These are phyloP conservation scores for Cotesia typhae DNA, from an alignment of 1,140 invertebrate species.

Conservation along the genomic window DNA sequence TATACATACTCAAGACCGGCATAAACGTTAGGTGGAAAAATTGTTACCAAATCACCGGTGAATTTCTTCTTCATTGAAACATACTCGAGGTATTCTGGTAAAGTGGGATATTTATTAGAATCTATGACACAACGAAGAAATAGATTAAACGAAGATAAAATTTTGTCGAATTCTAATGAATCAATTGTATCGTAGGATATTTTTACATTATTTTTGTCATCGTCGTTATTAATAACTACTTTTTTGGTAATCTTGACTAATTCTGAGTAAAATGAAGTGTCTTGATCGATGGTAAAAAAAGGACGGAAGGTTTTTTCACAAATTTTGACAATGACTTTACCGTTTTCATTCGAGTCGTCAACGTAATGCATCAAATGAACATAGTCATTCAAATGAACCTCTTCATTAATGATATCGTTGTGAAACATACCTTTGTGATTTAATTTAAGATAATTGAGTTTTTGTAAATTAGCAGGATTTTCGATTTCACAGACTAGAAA, in stretches of 20 bases:
- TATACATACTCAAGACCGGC: neutral
- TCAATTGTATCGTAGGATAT: neutral
- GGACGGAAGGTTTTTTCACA: neutral
- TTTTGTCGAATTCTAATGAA: neutral
- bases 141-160: neutral
- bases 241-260: neutral
- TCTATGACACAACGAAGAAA: neutral
- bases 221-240: neutral
- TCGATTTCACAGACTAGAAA: neutral
- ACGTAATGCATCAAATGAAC: neutral
- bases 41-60: neutral
- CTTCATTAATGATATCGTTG: neutral
- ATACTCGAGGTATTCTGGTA: neutral
- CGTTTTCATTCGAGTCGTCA: neutral
- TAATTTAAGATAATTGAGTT: constrained; percentile 7
- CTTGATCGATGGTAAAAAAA: neutral
- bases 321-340: neutral
- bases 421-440: neutral
- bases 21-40: neutral
- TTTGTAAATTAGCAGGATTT: neutral
- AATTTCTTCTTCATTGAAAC: neutral
- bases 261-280: neutral
- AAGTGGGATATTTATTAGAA: neutral
- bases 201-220: neutral
- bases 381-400: constrained; percentile 2